A percentile compares a stretch with the other conserved stretches of the same genome.
Conservation (phyloP, 2,888 invertebrate species). For the Diplazon laetatorius region DNA sequence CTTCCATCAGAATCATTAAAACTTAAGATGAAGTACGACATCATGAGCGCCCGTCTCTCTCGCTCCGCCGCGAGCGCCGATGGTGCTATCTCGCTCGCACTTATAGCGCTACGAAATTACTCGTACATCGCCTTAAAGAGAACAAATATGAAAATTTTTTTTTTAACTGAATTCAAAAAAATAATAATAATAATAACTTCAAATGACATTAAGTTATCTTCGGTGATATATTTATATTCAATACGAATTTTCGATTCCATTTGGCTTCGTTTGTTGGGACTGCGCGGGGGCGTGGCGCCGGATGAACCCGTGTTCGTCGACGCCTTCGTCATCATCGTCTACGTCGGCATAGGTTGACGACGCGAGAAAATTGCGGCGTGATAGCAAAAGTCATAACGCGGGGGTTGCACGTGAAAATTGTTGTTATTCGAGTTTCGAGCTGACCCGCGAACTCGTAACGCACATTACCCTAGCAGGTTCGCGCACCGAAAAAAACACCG, state of each 20-base stretch:
- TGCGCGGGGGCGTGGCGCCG: slow-evolving; percentile 60
- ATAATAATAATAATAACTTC: too few species aligned
- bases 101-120: too few species aligned
- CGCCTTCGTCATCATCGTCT: slow-evolving; percentile 40
- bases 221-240: slow-evolving; percentile 13
- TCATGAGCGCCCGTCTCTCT: too few species aligned
- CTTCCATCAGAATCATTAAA: slow-evolving; percentile 32
- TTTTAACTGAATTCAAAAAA: not conserved
- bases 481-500: too few species aligned
- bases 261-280: slow-evolving; percentile 43
- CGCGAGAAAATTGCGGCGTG: slow-evolving; percentile 47
- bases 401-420: slow-evolving; percentile 31
- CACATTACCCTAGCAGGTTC: slow-evolving; percentile 33
- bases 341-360: slow-evolving; percentile 40
- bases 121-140: too few species aligned
- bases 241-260: slow-evolving; percentile 29
- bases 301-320: slow-evolving; percentile 45
- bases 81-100: too few species aligned
- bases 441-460: not conserved
- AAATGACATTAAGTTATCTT: too few species aligned
- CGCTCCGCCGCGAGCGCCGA: too few species aligned
- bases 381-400: slow-evolving; percentile 36
- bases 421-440: slow-evolving; percentile 28
- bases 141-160: too few species aligned
- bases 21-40: slow-evolving; percentile 4